Conservation (phyloP, 1,140 invertebrate genomes). For the Trichoplusia ni region DNA sequence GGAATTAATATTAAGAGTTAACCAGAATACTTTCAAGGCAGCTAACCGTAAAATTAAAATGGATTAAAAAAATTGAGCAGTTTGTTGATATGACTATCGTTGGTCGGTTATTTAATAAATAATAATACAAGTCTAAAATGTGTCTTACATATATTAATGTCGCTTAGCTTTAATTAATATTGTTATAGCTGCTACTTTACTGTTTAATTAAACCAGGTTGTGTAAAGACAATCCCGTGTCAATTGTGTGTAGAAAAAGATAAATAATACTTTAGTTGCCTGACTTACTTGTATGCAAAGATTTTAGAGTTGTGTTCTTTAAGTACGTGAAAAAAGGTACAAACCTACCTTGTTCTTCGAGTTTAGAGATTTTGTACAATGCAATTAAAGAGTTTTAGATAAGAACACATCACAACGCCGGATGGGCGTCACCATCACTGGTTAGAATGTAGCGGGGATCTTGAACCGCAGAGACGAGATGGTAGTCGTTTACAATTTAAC, state of each 20-base stretch:
- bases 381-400: constrained; percentile 2
- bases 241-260: too few species aligned
- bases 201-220: too few species aligned
- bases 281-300: too few species aligned
- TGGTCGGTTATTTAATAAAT: neutral
- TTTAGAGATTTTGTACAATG: neutral
- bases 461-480: neutral
- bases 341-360: neutral
- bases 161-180: neutral
- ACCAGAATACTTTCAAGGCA: neutral
- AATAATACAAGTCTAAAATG: neutral
- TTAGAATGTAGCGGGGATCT: neutral
- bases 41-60: constrained; percentile 9
- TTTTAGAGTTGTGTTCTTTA: too few species aligned
- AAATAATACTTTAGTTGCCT: too few species aligned
- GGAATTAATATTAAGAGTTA: neutral
- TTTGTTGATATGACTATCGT: constrained; percentile 20
- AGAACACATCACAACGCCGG: constrained; percentile 5
- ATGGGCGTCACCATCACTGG: neutral
- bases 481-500: constrained; percentile 37
- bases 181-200: neutral
- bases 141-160: neutral
- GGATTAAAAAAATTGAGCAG: constrained; percentile 5
- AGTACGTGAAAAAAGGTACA: neutral
- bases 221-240: too few species aligned